Conservation (phyloP, 2,797 vertebrate species). For the Bufotes viridis region DNA sequence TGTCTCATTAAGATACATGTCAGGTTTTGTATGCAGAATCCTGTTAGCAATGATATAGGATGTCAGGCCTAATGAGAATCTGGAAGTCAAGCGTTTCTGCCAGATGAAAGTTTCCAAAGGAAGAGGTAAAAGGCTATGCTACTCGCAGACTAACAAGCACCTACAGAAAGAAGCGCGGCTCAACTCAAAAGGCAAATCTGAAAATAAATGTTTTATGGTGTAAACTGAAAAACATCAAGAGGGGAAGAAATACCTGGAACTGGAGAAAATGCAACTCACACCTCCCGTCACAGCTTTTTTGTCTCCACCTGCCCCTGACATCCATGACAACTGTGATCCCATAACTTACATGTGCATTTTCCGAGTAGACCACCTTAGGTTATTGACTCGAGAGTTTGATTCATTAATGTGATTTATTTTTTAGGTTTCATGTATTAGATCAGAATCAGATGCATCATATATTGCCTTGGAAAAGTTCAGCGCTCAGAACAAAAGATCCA, state of each 20-base stretch:
- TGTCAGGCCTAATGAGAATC: conserved; percentile 50
- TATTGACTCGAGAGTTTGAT: not conserved
- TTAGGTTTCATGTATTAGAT: not conserved
- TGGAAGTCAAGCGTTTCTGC: conserved; percentile 21
- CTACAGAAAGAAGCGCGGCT: conserved; percentile 4
- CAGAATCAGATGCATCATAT: not conserved
- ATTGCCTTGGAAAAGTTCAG: not conserved
- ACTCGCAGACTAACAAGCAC: conserved; percentile 47
- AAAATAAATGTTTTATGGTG: conserved; percentile 41
- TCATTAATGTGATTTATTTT: not conserved
- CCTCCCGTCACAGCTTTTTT: too few relatives aligned
- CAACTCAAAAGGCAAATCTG: conserved; percentile 19
- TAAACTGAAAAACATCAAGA: conserved; percentile 39
- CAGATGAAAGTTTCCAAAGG: conserved; percentile 44
- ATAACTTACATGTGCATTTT: not conserved
- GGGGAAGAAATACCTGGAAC: conserved; percentile 21
- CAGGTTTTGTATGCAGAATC: conserved; percentile 43
- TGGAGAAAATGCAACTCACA: not conserved
- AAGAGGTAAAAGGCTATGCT: conserved; percentile 36
- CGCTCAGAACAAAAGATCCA: too few relatives aligned
- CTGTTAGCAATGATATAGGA: conserved; percentile 45
- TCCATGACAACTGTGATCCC: not conserved
- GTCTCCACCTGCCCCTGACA: not conserved
- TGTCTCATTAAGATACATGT: conserved; percentile 40
- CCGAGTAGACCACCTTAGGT: not conserved